Evolutionary conservation across 2,113 vertebrate genomes (phyloP), one percentile per base, ranked within the genome.

Genomic region (Ascaphus truei): DNA sequence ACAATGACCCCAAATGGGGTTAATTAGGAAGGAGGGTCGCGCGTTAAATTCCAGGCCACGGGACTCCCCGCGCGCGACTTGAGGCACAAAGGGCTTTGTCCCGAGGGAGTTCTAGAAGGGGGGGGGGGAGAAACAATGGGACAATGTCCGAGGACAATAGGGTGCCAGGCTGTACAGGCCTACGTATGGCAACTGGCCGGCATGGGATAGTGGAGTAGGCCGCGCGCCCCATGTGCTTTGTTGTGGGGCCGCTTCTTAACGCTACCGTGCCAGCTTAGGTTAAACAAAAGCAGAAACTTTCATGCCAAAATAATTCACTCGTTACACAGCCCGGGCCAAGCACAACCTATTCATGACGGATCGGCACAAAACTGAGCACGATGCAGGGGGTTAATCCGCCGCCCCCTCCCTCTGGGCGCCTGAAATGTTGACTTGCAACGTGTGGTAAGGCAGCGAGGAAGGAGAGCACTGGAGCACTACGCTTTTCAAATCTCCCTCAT

Each of bases 401-500:
- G 64, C 73, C 59, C 56, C 71, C 77, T 71, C 75, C 59, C 68
- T 31, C 43, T n/a, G 41, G 58, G 56, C 73, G 72, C 60, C 36
- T 33, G 53, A 51, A 13, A 22, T 10, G 27, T 15, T 51, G 58
- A 57, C 45, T 64, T 33, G 39, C 66, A 72, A 37, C 66, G 72
- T 78, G 68, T 37, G 37, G 37, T 26, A 25, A 55, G 58, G 37
- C 18, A 4, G 23, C 57, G 41, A 18, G 59, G 47, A 25, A 18
- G 29, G 23, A 66, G 45, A 53, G 64, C 72, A 78, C 74, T 68
- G 65, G 80, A 77, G 78, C 88, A 85, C n/a, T n/a, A n/a, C 86
- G 85, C 89, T 85, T 91, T 92, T 91, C 88, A 92, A 93, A 92
- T 91, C 89, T 92, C 89, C 89, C 93, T 90, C 89, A 91, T 88